Evolutionary conservation across 2,797 vertebrate species (phyloP).

Genomic region (Heteromormyrus szaboi): DNA sequence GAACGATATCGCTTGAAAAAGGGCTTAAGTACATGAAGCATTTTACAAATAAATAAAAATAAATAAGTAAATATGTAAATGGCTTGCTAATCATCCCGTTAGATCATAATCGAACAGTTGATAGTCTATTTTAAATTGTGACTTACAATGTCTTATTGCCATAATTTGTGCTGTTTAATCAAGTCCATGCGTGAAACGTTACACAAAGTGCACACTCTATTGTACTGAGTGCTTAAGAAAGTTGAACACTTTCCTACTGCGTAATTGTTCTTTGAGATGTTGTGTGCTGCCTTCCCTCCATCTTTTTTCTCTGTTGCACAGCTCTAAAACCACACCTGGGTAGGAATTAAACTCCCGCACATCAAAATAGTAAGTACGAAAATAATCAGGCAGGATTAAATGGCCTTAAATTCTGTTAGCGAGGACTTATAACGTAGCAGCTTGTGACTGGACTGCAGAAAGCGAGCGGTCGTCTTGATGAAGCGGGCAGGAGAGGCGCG

Average conservation of each 20-base stretch:
- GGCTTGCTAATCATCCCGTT: background rate
- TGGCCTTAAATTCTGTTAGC: background rate
- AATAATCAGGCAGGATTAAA: background rate
- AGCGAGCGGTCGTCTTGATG: background rate
- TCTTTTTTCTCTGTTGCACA: background rate
- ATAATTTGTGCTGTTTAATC: constrained; percentile 56
- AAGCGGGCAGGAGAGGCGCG: background rate
- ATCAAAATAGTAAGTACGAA: background rate
- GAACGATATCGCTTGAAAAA: background rate
- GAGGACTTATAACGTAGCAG: background rate
- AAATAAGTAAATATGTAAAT: background rate
- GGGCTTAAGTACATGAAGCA: background rate
- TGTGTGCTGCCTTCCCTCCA: background rate
- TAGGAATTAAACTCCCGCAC: background rate
- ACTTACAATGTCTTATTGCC: constrained; percentile 71
- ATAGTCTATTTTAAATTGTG: constrained; percentile 20
- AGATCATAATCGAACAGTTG: background rate
- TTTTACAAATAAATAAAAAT: background rate
- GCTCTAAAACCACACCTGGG: background rate
- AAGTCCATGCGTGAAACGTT: background rate
- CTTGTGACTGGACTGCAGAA: background rate
- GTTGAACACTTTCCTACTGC: background rate
- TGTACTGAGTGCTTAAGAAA: background rate
- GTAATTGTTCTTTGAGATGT: background rate
- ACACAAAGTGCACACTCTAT: background rate